These are phyloP conservation scores for Alexandromys fortis DNA, from an alignment of 2,113 vertebrate genomes.

Conservation along the genomic window DNA sequence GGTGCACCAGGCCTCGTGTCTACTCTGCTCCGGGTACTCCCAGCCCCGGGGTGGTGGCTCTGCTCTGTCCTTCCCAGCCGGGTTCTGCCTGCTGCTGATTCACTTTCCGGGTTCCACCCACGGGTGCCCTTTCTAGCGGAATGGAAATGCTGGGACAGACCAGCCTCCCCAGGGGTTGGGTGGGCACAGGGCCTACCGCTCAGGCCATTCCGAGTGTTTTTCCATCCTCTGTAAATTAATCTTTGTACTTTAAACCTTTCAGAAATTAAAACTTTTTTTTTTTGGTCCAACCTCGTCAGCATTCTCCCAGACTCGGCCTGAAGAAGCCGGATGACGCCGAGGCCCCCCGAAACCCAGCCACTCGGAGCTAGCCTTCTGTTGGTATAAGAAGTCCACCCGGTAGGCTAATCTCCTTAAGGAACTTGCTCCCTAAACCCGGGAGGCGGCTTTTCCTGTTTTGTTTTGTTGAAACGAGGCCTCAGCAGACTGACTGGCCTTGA, in stretches of 20 bases:
- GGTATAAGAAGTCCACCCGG: too few species aligned
- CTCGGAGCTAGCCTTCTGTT: background rate
- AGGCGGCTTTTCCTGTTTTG: background rate
- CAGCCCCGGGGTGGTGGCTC: background rate
- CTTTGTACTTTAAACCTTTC: background rate
- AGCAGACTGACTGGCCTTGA: background rate
- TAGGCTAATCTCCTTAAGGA: background rate
- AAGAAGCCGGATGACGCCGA: background rate
- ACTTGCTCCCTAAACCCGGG: background rate
- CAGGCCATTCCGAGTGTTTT: background rate
- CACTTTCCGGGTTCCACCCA: background rate
- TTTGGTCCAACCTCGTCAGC: background rate
- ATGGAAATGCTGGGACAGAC: background rate
- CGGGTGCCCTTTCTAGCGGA: rapidly evolving
- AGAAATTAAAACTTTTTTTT: background rate
- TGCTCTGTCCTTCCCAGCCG: background rate
- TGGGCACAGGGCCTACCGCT: background rate
- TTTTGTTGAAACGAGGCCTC: background rate
- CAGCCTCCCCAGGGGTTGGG: too few species aligned
- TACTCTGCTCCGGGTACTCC: background rate
- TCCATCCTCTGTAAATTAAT: background rate
- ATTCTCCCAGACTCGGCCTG: rapidly evolving
- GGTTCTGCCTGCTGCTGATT: background rate
- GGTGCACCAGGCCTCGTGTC: background rate
- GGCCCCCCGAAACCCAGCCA: background rate